Base-by-base conservation (phyloP, 2,113 vertebrate species). In the Scomber scombrus region DNA sequence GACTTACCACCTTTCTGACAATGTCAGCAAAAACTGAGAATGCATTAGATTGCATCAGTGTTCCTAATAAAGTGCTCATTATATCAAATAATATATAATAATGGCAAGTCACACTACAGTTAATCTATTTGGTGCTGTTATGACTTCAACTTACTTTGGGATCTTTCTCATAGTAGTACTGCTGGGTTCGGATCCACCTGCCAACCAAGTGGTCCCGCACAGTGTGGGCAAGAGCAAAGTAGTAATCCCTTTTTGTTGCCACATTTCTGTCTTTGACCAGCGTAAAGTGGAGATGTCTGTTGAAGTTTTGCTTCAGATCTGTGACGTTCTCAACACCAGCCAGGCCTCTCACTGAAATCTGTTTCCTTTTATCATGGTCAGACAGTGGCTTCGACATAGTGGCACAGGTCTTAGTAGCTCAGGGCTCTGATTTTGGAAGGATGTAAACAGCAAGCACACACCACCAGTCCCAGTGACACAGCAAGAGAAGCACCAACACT, bases 261-360 rank as follows among this genome's bases (percentile, higher is more conserved):
- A 98, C 97, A 68, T 97, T 97, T 67, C 97, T 95, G 92, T 98
- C 97, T 87, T 98, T 98, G 21, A 97, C 97, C 78, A 97, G 93
- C 0, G 97, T 98, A 81, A 98, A 98, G 84, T 97, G 96, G 3
- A 97, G 94, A 81, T 97, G 97, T 34, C 96, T 94, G 91, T 98
- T 97, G 89, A 97, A 98, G 86, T 94, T 97, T 65, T 84, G 93
- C 93, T 97, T 98, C 74, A 98, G 90, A 0, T 97, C 97, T 0
- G 94, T 2, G 3, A 98, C 95, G 3, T 97, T 97, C 79, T 98
- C 97, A 60, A 97, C 94, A 0, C 97, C 97, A 0, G 97, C 97
- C n/a, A 97, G 95, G 67, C 96, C 97, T 0, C 95, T 93, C 74
- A 97, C 96, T 1, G 96, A 97, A 76, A 97, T 97, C 90, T 97